Conservation (phyloP, 2,888 invertebrate species). For the Cheilosia vulpina region DNA sequence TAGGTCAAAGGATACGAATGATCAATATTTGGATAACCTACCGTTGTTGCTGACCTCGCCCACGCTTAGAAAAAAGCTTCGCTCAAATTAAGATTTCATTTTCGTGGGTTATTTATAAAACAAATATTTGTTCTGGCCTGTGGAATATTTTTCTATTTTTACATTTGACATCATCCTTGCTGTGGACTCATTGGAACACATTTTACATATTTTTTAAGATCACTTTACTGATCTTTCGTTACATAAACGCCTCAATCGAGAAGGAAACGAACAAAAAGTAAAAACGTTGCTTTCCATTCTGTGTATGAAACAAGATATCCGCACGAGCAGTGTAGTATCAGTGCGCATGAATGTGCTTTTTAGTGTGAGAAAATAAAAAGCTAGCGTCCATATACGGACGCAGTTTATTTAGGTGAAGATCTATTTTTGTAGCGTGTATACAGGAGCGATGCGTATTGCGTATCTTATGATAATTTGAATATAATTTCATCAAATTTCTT, state of each 20-base stretch:
- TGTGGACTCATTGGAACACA: neutral
- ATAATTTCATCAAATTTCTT: slow-evolving; percentile 25
- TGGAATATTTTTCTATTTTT: slow-evolving; percentile 15
- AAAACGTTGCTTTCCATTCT: slow-evolving; percentile 9
- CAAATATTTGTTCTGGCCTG: neutral
- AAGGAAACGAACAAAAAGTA: neutral
- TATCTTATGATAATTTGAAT: slow-evolving; percentile 23
- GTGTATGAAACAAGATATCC: slow-evolving; percentile 64
- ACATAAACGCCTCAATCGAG: slow-evolving; percentile 19
- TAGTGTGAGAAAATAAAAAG: slow-evolving; percentile 44
- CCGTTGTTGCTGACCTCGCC: slow-evolving; percentile 55
- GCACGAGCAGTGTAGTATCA: neutral
- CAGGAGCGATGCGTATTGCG: slow-evolving; percentile 6
- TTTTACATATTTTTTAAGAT: neutral
- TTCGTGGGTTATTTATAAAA: slow-evolving; percentile 40
- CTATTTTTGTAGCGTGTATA: slow-evolving; percentile 66
- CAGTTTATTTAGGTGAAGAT: slow-evolving; percentile 65
- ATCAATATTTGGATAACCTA: slow-evolving; percentile 30
- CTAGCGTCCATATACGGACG: slow-evolving; percentile 68
- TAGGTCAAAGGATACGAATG: slow-evolving; percentile 10
- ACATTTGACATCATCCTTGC: neutral
- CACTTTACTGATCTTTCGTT: slow-evolving; percentile 31
- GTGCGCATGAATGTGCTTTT: slow-evolving; percentile 69
- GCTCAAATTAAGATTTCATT: neutral
- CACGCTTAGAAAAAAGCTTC: slow-evolving; percentile 39